phyloP scores from a whole-genome alignment of 1,140 invertebrate genomes.

The Drosophila ambigua region DNA sequence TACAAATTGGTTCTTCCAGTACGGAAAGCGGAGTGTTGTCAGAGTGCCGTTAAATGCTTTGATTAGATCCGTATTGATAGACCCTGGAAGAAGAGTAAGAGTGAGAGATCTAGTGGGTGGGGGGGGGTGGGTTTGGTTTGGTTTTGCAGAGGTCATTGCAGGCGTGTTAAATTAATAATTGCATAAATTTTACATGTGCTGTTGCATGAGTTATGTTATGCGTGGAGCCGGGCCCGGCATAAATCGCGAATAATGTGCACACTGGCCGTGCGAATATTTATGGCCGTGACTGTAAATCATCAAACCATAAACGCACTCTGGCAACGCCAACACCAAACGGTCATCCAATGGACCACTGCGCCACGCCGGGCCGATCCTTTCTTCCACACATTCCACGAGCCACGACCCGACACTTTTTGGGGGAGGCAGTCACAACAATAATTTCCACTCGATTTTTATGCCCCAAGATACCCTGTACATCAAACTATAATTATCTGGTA shows the following conservation, averaged over 20 bases:
- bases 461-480: too few species aligned
- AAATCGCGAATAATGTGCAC: conserved; percentile 83
- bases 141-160: conserved; percentile 18
- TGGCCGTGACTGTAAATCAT: conserved; percentile 81
- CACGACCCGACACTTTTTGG: too few species aligned
- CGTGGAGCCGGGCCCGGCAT: conserved; percentile 62
- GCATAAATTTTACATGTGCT: conserved; percentile 84
- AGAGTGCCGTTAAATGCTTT: conserved; percentile 25
- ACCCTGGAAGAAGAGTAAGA: conserved; percentile 10
- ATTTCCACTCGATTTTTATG: too few species aligned
- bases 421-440: too few species aligned
- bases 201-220: conserved; percentile 83
- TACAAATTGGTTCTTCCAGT: conserved; percentile 31
- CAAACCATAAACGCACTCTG: conserved; percentile 82
- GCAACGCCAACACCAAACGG: conserved; percentile 54
- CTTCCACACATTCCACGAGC: neutral
- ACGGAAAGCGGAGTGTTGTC: neutral
- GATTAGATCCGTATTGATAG: conserved; percentile 53
- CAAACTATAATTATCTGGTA: too few species aligned
- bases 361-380: conserved; percentile 2
- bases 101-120: neutral
- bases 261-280: conserved; percentile 83
- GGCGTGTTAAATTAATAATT: conserved; percentile 83
- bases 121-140: neutral
- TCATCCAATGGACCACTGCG: conserved; percentile 22